Conservation (phyloP, 2,888 invertebrate species). For the Timema cristinae region DNA sequence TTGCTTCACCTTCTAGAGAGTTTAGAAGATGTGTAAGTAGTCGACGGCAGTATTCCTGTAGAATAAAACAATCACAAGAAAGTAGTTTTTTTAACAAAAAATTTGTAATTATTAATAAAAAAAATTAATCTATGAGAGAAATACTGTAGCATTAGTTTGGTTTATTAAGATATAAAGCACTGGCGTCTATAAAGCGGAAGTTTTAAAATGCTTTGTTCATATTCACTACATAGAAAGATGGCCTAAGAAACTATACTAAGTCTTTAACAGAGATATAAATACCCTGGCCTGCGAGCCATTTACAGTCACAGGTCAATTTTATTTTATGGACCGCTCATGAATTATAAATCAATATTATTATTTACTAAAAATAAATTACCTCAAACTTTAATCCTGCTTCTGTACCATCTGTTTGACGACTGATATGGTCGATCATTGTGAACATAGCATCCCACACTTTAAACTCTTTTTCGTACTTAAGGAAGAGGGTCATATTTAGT, state of each 20-base stretch:
- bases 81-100: no score
- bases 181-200: no score
- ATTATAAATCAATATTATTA: no score
- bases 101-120: no score
- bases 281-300: background rate
- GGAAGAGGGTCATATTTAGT: constrained; percentile 72
- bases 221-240: constrained; percentile 15
- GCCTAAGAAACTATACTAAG: constrained; percentile 9
- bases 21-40: constrained; percentile 68
- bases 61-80: no score
- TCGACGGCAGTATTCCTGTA: constrained; percentile 63
- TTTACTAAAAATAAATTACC: constrained; percentile 46
- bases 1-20: constrained; percentile 51
- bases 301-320: no score
- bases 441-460: constrained; percentile 80
- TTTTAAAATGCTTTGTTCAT: no score
- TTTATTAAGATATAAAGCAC: no score
- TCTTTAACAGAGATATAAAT: constrained; percentile 10
- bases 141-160: no score
- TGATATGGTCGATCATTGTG: constrained; percentile 77
- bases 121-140: no score
- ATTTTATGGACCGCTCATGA: no score
- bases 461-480: constrained; percentile 67
- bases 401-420: constrained; percentile 65
- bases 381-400: constrained; percentile 61